Percentiles rank a stretch among this genome's conserved stretches.
Conservation (phyloP, 2,888 invertebrate species). For the Apamea epomidion region DNA sequence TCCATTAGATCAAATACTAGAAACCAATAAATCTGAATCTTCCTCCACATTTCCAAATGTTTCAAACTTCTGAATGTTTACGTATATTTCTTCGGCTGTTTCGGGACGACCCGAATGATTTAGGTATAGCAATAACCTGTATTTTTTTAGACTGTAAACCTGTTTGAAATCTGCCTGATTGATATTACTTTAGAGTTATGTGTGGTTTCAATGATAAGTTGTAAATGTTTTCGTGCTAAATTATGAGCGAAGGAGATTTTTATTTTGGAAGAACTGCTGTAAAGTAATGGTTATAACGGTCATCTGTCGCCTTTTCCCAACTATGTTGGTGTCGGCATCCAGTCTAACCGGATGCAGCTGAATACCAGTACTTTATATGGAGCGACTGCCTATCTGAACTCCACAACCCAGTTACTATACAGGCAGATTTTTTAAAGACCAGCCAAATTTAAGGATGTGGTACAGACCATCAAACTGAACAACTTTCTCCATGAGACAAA, state of each 20-base stretch:
- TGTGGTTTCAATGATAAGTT: constrained; percentile 14
- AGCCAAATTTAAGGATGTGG: too few relatives aligned
- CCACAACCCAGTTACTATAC: too few relatives aligned
- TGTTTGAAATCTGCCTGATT: constrained; percentile 47
- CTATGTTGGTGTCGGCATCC: too few relatives aligned
- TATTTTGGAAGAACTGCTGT: background rate
- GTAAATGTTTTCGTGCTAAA: constrained; percentile 22
- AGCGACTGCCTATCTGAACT: too few relatives aligned
- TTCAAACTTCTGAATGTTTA: constrained; percentile 37
- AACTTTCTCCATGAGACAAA: too few relatives aligned
- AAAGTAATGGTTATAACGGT: background rate
- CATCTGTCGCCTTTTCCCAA: too few relatives aligned
- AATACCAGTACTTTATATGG: too few relatives aligned
- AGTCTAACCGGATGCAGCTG: too few relatives aligned
- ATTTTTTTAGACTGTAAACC: constrained; percentile 55
- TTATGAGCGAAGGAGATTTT: background rate
- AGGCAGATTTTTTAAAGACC: too few relatives aligned
- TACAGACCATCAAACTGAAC: too few relatives aligned
- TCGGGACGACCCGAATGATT: constrained; percentile 55
- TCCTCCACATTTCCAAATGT: constrained; percentile 16
- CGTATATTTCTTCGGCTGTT: constrained; percentile 35
- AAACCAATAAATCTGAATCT: constrained; percentile 18
- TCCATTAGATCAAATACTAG: constrained; percentile 29
- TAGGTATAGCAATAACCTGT: constrained; percentile 56
- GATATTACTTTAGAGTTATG: constrained; percentile 24